Conservation (phyloP, 2,113 vertebrate genomes). For the Hypocryptadius cinnamomeus region DNA sequence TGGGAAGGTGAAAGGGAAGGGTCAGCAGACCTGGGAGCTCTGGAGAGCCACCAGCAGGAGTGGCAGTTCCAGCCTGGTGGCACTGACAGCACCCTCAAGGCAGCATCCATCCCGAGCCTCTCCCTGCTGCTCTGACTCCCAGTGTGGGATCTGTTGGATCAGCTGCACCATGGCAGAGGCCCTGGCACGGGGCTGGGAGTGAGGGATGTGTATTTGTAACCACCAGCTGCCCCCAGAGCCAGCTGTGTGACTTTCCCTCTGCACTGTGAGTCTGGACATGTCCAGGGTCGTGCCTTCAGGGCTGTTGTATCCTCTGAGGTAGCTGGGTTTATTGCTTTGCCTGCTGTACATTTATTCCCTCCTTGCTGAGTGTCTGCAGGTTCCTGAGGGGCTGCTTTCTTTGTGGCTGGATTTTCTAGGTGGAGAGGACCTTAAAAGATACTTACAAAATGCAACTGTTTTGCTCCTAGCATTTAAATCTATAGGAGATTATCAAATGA, state of each 20-base stretch:
- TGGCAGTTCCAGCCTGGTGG: neutral
- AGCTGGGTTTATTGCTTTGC: neutral
- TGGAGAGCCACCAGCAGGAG: neutral
- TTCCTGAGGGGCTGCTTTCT: neutral
- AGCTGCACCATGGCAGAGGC: neutral
- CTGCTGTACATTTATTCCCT: neutral
- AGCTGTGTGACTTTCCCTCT: neutral
- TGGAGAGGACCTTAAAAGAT: neutral
- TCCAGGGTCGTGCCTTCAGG: neutral
- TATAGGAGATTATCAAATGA: neutral
- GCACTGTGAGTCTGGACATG: neutral
- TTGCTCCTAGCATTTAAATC: neutral
- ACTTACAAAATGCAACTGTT: neutral
- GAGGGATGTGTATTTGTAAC: neutral
- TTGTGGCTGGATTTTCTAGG: neutral
- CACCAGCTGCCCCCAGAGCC: neutral
- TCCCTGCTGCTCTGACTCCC: neutral
- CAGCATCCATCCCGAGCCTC: neutral
- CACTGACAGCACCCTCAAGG: neutral
- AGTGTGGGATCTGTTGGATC: fast-evolving
- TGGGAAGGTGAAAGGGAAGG: neutral
- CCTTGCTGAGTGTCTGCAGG: neutral
- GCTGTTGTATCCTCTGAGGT: neutral
- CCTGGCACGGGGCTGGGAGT: neutral
- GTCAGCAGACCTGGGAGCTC: neutral